phyloP scores from a whole-genome alignment of 2,888 invertebrate genomes.

The Gerris lacustris region DNA sequence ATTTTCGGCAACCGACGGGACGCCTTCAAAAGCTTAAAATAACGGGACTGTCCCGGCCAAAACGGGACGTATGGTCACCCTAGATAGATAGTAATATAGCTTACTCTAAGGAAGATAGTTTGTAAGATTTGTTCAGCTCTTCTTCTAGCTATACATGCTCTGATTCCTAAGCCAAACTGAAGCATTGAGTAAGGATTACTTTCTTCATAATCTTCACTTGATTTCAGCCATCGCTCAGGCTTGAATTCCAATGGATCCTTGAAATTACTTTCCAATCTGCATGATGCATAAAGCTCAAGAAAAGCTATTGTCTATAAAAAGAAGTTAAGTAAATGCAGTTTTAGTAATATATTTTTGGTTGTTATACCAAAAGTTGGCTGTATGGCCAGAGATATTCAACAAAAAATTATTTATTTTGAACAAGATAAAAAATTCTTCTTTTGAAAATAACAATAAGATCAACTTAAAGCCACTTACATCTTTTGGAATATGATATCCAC shows the following conservation, averaged over 20 bases:
- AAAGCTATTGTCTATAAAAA: constrained; percentile 61
- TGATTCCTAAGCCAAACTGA: constrained; percentile 78
- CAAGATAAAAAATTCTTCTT: not conserved
- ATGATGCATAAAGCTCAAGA: constrained; percentile 72
- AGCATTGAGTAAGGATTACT: constrained; percentile 56
- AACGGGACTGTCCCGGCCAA: no score
- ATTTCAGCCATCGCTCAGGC: constrained; percentile 55
- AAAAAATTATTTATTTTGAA: not conserved
- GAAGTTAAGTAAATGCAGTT: not conserved
- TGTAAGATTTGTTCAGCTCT: constrained; percentile 75
- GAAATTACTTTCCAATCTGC: constrained; percentile 59
- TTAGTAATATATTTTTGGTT: not conserved
- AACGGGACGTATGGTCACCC: no score
- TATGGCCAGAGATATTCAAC: no score
- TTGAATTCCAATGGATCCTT: constrained; percentile 51
- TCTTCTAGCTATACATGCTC: constrained; percentile 73
- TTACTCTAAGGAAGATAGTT: constrained; percentile 56
- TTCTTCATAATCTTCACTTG: constrained; percentile 32
- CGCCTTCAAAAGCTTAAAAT: no score
- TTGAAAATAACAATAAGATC: not conserved
- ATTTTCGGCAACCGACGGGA: no score
- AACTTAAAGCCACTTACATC: constrained; percentile 45
- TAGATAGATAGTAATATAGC: not conserved
- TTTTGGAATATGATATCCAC: constrained; percentile 61
- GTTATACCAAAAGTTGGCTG: not conserved